phyloP scores from a whole-genome alignment of 2,113 vertebrate genomes.

The Ciconia boyciana region DNA sequence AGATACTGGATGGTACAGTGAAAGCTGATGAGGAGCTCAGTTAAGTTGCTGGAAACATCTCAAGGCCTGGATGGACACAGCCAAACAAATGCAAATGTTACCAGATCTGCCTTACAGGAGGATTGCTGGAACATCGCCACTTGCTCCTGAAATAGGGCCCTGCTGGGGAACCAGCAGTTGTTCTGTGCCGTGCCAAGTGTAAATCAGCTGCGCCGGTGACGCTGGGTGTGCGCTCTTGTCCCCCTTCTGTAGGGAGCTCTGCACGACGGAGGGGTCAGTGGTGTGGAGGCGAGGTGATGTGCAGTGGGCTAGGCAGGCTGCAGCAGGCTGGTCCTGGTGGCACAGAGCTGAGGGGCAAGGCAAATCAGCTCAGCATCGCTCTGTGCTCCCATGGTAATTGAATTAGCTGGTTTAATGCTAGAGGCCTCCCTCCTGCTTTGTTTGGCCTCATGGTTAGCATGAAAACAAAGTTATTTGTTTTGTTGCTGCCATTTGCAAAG shows the following conservation, averaged over 20 bases:
- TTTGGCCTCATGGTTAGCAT: not conserved
- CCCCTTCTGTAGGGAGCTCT: accelerated
- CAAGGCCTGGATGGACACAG: not conserved
- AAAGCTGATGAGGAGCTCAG: not conserved
- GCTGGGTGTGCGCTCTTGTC: accelerated
- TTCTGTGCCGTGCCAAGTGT: not conserved
- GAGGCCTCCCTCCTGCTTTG: not conserved
- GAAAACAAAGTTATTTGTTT: not conserved
- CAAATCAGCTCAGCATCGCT: not conserved
- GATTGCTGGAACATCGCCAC: not conserved
- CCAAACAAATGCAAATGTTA: not conserved
- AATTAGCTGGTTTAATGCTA: not conserved
- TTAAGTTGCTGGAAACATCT: not conserved
- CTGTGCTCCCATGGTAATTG: too few relatives aligned
- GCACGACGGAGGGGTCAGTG: accelerated
- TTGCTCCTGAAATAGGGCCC: not conserved
- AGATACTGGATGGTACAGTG: not conserved
- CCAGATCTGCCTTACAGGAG: not conserved
- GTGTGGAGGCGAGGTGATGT: accelerated
- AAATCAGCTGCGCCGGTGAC: not conserved
- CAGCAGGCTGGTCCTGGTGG: not conserved
- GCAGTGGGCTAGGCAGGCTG: not conserved
- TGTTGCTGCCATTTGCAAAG: not conserved
- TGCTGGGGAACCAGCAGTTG: not conserved
- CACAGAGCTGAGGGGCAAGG: not conserved